Conservation (phyloP, 2,113 vertebrate genomes). For the Oncorhynchus kisutch region DNA sequence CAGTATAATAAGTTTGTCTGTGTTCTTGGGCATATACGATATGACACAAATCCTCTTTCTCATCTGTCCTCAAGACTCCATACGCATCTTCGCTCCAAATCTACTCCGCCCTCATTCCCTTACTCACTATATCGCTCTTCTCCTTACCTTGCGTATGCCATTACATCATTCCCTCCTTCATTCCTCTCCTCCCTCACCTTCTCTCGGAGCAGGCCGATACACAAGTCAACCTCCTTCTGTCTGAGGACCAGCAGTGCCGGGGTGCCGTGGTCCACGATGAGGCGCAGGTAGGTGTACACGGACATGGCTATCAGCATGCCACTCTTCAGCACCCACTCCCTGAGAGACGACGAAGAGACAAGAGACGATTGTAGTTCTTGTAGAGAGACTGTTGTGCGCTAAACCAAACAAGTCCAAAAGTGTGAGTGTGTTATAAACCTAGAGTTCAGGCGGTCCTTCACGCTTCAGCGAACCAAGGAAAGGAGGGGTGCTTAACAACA, state of each 20-base stretch:
- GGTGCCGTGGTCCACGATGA: slow-evolving; percentile 90
- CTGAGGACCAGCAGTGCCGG: slow-evolving; percentile 80
- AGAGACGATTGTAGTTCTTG: too few relatives aligned
- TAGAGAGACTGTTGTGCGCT: too few relatives aligned
- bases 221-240: slow-evolving; percentile 95
- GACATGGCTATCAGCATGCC: slow-evolving; percentile 92
- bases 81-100: too few relatives aligned
- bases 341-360: slow-evolving; percentile 33
- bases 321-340: slow-evolving; percentile 93
- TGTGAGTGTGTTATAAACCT: too few relatives aligned
- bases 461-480: too few relatives aligned
- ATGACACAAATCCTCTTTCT: neutral
- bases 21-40: neutral
- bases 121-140: neutral
- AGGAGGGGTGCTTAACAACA: too few relatives aligned
- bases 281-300: slow-evolving; percentile 90
- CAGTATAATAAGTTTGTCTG: neutral
- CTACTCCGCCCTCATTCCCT: neutral
- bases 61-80: neutral
- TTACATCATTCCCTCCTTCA: neutral
- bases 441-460: too few relatives aligned
- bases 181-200: slow-evolving; percentile 71
- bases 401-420: too few relatives aligned
- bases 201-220: slow-evolving; percentile 87
- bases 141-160: neutral